Evolutionary conservation across 2,888 invertebrate species (phyloP), one percentile per base, ranked within the genome.

Genomic region (Mylabris sibirica): DNA sequence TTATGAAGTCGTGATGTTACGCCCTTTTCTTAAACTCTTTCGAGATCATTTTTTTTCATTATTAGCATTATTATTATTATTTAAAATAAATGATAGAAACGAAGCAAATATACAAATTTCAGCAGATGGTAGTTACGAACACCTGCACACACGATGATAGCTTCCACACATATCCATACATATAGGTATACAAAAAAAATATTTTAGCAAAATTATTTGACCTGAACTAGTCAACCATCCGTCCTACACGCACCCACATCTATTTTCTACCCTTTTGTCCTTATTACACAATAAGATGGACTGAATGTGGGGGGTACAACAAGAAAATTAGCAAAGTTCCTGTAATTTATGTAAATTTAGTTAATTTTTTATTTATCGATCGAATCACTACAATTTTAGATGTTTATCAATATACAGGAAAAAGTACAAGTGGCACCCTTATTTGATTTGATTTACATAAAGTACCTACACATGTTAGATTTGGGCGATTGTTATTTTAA

Each of bases 1-100:
- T 53, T 53, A 53, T 53, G 53, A 53, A 53, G 53, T 53, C 53
- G 53, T 53, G 53, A 53, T 53, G 53, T 22, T 53, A 53, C 53
- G 53, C 53, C 53, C 53, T 53, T 53, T 53, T 24, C 53, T 53
- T 53, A 53, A 53, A 53, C 22, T 53, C 53, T 24, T 24, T 24
- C 53, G 12, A 53, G 53, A 53, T 24, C 49, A 49, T 8, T 8
- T 20, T 49, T 49, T 49, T n/a, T 49, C 17, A 17, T 8, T 49
- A 49, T 20, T 20, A 20, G 2, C 8, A 49, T 49, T 20, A 20
- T 49, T 17, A 49, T 49, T 49, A 8, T 49, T 49, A 20, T 49
- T 49, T 49, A 9, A 44, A 44, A 44, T 17, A 24, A 53, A 24
- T 53, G 53, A 49, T 24, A 53, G 53, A 24, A 24, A 53, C 22